Evolutionary conservation across 2,797 vertebrate genomes (phyloP), one percentile per base, ranked within the genome.

Genomic region (Scomberomorus guttatus): DNA sequence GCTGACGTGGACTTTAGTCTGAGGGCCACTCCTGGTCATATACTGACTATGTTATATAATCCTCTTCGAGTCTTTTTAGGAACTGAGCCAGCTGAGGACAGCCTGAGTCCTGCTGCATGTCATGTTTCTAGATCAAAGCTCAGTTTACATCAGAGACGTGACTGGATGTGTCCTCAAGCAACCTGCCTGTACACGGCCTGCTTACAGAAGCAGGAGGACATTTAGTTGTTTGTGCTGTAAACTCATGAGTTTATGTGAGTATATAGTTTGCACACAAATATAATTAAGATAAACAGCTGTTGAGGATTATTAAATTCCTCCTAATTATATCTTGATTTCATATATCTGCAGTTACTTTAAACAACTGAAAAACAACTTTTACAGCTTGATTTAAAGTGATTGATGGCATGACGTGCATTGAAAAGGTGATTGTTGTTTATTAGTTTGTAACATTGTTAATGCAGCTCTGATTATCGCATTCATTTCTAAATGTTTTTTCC

Each of bases 111-210:
- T 48, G 54, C 18, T 18, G 8, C 5, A 24, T 32, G 69, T 60
- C 70, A 69, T 25, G 37, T 59, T 32, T 24, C 54, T 63, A 1
- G 59, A 57, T 81, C 74, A 82, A 75, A 88, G 87, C 60, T 78
- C 77, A 77, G 54, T 0, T 22, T 15, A 34, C 56, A 80, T 59
- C 72, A 82, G 60, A 24, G 60, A 24, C 17, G 1, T 70, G 57
- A 56, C 77, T 15, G 44, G 62, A 57, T 73, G 24, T 24, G 79
- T 51, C 63, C 37, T 75, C 29, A 71, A 39, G 66, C 58, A 46
- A 1, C 25, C 27, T 18, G 22, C 11, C 18, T n/a, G n/a, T n/a
- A n/a, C n/a, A n/a, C n/a, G n/a, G n/a, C n/a, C n/a, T 9, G 27
- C 37, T 12, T 15, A 20, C 70, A 14, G 27, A 17, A 4, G 7